These are phyloP conservation scores for Lepidocyrtinus sp. DNA, from an alignment of 2,888 invertebrate species.

Conservation along the genomic window DNA sequence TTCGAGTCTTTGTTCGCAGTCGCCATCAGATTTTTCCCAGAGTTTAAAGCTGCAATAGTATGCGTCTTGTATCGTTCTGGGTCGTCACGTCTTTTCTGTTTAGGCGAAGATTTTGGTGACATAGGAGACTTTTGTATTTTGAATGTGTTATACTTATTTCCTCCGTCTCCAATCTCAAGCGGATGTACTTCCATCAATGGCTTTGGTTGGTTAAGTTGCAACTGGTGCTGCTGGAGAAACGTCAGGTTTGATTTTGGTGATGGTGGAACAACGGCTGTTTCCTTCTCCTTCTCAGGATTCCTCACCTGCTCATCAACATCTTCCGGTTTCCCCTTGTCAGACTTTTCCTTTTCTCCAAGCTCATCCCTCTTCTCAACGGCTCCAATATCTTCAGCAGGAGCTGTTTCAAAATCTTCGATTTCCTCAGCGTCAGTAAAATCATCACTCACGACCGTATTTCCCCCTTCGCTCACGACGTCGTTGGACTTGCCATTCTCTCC, in stretches of 20 bases:
- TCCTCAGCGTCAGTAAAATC: slow-evolving; percentile 65
- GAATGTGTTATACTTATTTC: slow-evolving; percentile 56
- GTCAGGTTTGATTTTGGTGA: neutral
- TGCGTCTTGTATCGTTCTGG: slow-evolving; percentile 84
- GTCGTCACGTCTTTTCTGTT: slow-evolving; percentile 78
- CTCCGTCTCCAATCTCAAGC: slow-evolving; percentile 30
- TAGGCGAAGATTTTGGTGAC: slow-evolving; percentile 74
- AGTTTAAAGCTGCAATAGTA: slow-evolving; percentile 73
- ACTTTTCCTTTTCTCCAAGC: slow-evolving; percentile 45
- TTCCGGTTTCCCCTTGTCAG: slow-evolving; percentile 21
- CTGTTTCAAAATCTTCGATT: slow-evolving; percentile 64
- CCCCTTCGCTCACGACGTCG: slow-evolving; percentile 60
- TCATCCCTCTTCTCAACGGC: slow-evolving; percentile 4
- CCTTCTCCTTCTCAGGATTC: neutral
- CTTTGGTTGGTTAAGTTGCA: slow-evolving; percentile 29
- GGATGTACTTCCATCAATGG: slow-evolving; percentile 65
- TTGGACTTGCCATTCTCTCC: slow-evolving; percentile 53
- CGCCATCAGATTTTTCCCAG: slow-evolving; percentile 27
- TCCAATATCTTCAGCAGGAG: slow-evolving; percentile 51
- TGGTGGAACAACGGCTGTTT: neutral
- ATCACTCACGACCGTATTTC: slow-evolving; percentile 62
- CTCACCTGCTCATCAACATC: neutral
- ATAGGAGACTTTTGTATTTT: slow-evolving; percentile 48
- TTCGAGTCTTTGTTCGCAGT: slow-evolving; percentile 50
- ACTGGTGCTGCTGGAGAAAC: slow-evolving; percentile 21